phyloP scores from a whole-genome alignment of 2,888 invertebrate species.

The Bombyx huttoni region DNA sequence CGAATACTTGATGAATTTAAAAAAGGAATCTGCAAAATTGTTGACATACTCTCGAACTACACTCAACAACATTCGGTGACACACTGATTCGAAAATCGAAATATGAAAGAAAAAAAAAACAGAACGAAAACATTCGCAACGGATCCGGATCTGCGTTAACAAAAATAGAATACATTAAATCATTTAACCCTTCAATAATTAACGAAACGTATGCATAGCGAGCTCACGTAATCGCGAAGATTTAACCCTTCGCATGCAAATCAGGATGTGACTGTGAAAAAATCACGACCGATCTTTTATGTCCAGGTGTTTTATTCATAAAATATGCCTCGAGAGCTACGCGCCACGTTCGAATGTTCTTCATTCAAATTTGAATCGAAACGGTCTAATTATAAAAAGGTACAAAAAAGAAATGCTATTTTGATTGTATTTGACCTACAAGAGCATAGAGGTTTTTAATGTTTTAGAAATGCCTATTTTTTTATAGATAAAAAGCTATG shows the following conservation, averaged over 20 bases:
- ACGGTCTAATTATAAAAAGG: neutral
- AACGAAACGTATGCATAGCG: conserved; percentile 57
- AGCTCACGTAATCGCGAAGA: conserved; percentile 64
- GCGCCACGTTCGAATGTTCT: neutral
- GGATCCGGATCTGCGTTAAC: conserved; percentile 28
- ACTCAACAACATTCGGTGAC: conserved; percentile 40
- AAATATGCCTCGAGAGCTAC: neutral
- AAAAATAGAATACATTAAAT: conserved; percentile 55
- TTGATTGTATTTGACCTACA: too few relatives aligned
- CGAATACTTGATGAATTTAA: too few relatives aligned
- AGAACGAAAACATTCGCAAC: conserved; percentile 40
- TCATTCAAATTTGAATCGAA: neutral
- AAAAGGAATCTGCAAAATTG: neutral
- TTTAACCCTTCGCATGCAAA: conserved; percentile 69
- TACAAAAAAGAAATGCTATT: too few relatives aligned
- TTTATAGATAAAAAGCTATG: too few relatives aligned
- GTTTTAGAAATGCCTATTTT: too few relatives aligned
- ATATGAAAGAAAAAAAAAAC: conserved; percentile 2
- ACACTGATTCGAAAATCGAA: conserved; percentile 36
- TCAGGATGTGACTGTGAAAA: conserved; percentile 40
- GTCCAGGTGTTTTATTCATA: conserved; percentile 39
- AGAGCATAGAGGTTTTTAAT: too few relatives aligned
- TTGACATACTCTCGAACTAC: conserved; percentile 17
- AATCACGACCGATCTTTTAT: conserved; percentile 48
- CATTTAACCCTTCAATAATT: conserved; percentile 60